Base-by-base conservation (phyloP, 2,113 vertebrate species). In the Ceyx margarethae region DNA sequence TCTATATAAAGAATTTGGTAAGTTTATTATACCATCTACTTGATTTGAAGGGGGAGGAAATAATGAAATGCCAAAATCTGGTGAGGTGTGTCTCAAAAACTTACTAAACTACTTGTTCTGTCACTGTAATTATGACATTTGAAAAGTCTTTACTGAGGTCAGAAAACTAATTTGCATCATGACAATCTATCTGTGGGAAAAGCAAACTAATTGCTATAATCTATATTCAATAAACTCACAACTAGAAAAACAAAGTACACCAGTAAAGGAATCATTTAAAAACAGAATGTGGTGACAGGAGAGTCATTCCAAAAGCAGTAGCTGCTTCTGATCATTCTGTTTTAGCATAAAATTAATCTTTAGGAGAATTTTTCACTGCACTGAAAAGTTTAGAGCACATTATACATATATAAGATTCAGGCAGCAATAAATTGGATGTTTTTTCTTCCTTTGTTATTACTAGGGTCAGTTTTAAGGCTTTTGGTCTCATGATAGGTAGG, bases 1-100 rank as follows among this genome's bases (percentile, higher is more conserved):
- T 53, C 78, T 79, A 82, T 90, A 81, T 78, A 81, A 87, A 90
- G 65, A 81, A 90, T 86, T 86, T 23, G 33, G 57, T 48, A 71
- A 48, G 29, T 81, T 90, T 81, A 50, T 93, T 93, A 81, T 78
- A 83, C 10, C 69, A 65, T 50, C 57, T 78, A 83, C 60, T 75
- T 81, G 57, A 84, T 72, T 91, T 90, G 62, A 84, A 90, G 69
- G 29, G n/a, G 65, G 57, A 83, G 61, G 48, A 95, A 88, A 81
- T 94, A 95, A 90, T 86, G 53, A 74, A 91, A 81, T 3, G 4
- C 46, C 50, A 86, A 77, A 88, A 80, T 88, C 28, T 58, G 81
- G 37, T 68, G 72, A 77, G 22, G 18, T 31, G 84, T 16, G 9
- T 78, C 71, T 93, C 51, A 65, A 64, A 95, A 94, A 31, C 42